These are phyloP conservation scores for Tigriopus californicus DNA, from an alignment of 2,888 invertebrate genomes.

Conservation along the genomic window DNA sequence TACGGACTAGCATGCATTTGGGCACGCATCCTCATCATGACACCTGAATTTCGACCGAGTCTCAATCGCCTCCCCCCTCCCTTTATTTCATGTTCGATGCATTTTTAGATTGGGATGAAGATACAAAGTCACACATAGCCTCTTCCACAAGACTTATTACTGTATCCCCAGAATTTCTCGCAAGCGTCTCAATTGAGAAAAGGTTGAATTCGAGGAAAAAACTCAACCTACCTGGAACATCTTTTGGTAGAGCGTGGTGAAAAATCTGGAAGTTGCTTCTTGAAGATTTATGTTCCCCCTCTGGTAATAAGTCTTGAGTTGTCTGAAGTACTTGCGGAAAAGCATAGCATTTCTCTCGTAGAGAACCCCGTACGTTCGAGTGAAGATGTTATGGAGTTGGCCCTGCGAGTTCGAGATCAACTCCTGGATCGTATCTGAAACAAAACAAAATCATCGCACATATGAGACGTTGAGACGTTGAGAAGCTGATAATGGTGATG, in stretches of 20 bases:
- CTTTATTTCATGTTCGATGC: no score
- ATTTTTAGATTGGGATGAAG: no score
- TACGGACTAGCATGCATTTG: no score
- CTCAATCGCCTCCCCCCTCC: no score
- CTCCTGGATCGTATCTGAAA: constrained; percentile 68
- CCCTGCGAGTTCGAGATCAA: constrained; percentile 59
- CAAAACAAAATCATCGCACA: constrained; percentile 16
- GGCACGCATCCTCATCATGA: no score
- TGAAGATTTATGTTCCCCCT: constrained; percentile 64
- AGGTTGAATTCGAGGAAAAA: neutral
- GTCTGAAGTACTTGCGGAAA: constrained; percentile 72
- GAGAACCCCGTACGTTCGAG: constrained; percentile 77
- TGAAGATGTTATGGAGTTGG: constrained; percentile 88
- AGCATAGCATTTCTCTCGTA: constrained; percentile 85
- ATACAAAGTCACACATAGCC: no score
- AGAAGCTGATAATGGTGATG: no score
- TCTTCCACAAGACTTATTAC: no score
- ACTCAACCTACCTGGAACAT: constrained; percentile 59
- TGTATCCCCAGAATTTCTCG: no score
- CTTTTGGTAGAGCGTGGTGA: constrained; percentile 74
- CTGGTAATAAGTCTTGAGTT: constrained; percentile 71
- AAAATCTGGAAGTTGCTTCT: constrained; percentile 76
- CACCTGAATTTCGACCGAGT: no score
- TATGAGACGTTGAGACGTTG: no score
- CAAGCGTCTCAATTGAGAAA: no score